Percentiles rank a stretch among this genome's conserved stretches.
phyloP scores from a whole-genome alignment of 2,113 vertebrate species.

The Aphyosemion australe region DNA sequence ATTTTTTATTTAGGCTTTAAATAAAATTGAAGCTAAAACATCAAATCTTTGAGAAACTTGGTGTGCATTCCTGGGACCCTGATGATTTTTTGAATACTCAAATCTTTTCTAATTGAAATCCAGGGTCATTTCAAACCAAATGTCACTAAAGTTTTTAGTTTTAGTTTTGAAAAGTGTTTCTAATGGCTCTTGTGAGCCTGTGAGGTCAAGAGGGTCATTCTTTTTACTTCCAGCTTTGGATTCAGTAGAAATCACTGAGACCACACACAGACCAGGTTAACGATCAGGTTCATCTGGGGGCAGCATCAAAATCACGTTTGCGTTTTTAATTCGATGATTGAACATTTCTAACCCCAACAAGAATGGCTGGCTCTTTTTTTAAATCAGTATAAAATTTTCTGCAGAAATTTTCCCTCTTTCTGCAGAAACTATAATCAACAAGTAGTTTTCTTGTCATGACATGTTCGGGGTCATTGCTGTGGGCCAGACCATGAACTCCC shows the following conservation, averaged over 20 bases:
- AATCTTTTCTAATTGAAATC: too few species aligned
- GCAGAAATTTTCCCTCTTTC: conserved; percentile 15
- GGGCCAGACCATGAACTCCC: conserved; percentile 31
- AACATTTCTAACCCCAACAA: background rate
- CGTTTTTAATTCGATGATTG: background rate
- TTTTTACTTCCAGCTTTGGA: conserved; percentile 5
- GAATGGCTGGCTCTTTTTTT: background rate
- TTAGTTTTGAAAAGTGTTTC: conserved; percentile 12
- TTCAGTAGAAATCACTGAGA: conserved; percentile 23
- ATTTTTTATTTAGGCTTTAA: too few species aligned
- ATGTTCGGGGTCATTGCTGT: conserved; percentile 44
- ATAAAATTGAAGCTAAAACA: too few species aligned
- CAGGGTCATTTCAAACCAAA: too few species aligned
- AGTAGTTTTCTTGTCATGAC: conserved; percentile 46
- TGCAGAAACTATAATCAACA: conserved; percentile 20
- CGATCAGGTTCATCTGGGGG: background rate
- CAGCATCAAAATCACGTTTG: background rate
- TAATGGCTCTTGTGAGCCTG: conserved; percentile 2
- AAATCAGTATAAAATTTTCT: background rate
- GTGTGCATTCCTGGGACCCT: too few species aligned
- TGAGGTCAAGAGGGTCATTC: conserved; percentile 13
- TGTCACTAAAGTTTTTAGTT: too few species aligned
- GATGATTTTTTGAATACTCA: too few species aligned
- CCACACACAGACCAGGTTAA: conserved; percentile 30
- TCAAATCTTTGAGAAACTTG: too few species aligned